Conservation (phyloP, 2,113 vertebrate species). For the Gambusia affinis region DNA sequence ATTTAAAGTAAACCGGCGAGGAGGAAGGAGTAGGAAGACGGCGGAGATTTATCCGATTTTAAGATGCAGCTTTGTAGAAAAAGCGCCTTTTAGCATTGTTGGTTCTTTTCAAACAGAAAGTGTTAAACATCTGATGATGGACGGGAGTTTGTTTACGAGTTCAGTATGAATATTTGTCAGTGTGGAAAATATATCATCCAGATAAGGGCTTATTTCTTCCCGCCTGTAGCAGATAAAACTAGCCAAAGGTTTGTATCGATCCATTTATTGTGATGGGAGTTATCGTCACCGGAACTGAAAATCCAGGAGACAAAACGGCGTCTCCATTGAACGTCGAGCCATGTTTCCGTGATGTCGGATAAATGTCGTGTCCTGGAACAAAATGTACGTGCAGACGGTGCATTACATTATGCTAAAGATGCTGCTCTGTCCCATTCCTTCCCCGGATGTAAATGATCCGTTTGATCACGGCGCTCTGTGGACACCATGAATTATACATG, state of each 20-base stretch:
- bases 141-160: no score
- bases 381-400: not conserved
- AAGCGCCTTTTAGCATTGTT: not conserved
- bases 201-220: not conserved
- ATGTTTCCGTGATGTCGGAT: slow-evolving; percentile 20
- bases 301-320: slow-evolving; percentile 36
- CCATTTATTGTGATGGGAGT: not conserved
- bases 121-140: no score
- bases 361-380: slow-evolving; percentile 8
- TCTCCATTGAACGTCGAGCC: slow-evolving; percentile 32
- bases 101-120: no score
- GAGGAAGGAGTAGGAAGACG: not conserved
- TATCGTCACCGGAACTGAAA: slow-evolving; percentile 15
- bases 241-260: not conserved
- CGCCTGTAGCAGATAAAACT: not conserved
- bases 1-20: not conserved
- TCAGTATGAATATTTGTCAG: no score
- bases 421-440: slow-evolving; percentile 23
- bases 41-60: not conserved
- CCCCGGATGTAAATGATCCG: slow-evolving; percentile 40
- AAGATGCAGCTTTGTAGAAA: slow-evolving; percentile 4
- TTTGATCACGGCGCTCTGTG: slow-evolving; percentile 42
- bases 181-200: no score
- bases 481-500: slow-evolving; percentile 54
- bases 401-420: slow-evolving; percentile 11